Evolutionary conservation across 2,113 vertebrate species (phyloP).

Genomic region (Corythornis madagascariensis): DNA sequence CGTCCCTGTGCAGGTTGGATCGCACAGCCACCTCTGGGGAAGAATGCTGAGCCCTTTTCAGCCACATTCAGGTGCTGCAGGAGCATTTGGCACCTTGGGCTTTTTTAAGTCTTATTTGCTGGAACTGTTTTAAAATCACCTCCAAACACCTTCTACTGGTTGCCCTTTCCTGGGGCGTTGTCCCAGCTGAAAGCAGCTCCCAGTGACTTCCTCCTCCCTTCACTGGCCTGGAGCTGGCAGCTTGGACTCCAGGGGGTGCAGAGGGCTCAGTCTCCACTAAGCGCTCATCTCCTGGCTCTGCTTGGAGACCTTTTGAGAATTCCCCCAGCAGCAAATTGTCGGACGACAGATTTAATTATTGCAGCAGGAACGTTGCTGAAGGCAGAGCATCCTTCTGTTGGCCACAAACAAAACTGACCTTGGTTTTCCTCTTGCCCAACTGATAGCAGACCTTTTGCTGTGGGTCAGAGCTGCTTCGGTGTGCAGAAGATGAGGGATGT

Average conservation of each 20-base stretch:
- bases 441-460: not conserved
- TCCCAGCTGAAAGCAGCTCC: not conserved
- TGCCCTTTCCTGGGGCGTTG: not conserved
- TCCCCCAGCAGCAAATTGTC: conserved; percentile 3
- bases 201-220: not conserved
- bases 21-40: rapidly evolving
- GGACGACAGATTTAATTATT: conserved; percentile 54
- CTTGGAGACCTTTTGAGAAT: conserved; percentile 33
- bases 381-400: conserved; percentile 26
- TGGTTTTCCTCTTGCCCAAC: conserved; percentile 19
- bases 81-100: rapidly evolving
- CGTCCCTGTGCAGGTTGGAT: not conserved
- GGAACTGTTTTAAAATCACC: not conserved
- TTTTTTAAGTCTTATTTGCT: not conserved
- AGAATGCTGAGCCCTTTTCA: not conserved
- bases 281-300: not conserved
- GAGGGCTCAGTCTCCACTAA: not conserved
- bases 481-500: not conserved
- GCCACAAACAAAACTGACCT: conserved; percentile 58
- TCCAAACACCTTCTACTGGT: not conserved
- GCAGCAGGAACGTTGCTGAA: conserved; percentile 20
- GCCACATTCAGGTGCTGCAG: not conserved
- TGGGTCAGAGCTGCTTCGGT: not conserved
- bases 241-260: rapidly evolving
- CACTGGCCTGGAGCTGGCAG: not conserved